Evolutionary conservation across 2,797 vertebrate species (phyloP), one percentile per base, ranked within the genome.

Genomic region (Karalla daura): DNA sequence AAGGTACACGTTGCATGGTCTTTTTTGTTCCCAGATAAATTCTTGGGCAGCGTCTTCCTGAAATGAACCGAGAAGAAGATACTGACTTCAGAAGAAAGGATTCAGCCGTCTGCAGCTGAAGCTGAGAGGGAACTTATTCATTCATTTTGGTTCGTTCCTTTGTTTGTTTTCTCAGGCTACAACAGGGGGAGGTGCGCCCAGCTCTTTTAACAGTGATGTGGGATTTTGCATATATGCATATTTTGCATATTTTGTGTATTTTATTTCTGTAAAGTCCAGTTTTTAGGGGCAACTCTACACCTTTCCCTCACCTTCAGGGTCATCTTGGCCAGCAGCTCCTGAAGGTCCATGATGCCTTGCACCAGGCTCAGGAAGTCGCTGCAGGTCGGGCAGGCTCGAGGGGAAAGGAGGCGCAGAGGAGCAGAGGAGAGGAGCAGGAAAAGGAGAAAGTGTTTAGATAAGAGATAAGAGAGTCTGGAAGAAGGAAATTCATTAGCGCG

Each of bases 341-440:
- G 97, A 30, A 99, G 94, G 90, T 99, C 97, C 97, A 99, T 99
- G 86, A 99, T 99, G 88, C 97, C 97, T 93, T 99, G 97, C 37
- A 99, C 97, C 70, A 99, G 94, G 89, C 95, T 97, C 82, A 98
- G 92, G 91, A 99, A 99, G 89, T 99, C 97, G 70, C 97, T 99
- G 92, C 97, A 99, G 70, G 96, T 98, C 4, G 97, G 97, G 84
- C 97, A 98, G 63, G 97, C 97, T 99, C 93, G 88, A 96, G 90
- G 86, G 83, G 74, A 85, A 95, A 94, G 77, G 76, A 62, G 27
- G 63, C 87, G 55, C 40, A 76, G 36, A 67, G 47, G 60, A 59
- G 51, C 32, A 66, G 54, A 72, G 11, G 24, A 9, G 20, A 7
- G 47, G 20, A 7, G 46, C 27, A 61, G 33, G 41, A 14, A 32